A percentile compares a stretch with the other conserved stretches of the same genome.
These are phyloP conservation scores for Apodemia duryi DNA, from an alignment of 2,888 invertebrate genomes.

Conservation along the genomic window DNA sequence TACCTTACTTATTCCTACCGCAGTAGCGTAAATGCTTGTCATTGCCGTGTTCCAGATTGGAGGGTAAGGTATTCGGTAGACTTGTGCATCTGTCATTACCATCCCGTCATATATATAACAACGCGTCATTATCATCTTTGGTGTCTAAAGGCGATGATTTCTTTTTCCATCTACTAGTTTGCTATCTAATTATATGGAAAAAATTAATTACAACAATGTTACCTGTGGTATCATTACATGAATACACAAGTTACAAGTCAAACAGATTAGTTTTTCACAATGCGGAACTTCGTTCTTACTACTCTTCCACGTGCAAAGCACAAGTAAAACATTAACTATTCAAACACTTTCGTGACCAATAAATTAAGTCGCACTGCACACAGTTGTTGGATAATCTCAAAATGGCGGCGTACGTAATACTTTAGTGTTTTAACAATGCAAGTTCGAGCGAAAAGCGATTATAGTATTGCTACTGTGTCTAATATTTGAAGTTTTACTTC, in stretches of 20 bases:
- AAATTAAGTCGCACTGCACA: slow-evolving; percentile 60
- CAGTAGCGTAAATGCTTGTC: too few relatives aligned
- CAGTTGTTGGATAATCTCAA: slow-evolving; percentile 59
- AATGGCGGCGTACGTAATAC: slow-evolving; percentile 63
- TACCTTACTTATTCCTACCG: too few relatives aligned
- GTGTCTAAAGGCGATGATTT: too few relatives aligned
- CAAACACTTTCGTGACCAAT: slow-evolving; percentile 69
- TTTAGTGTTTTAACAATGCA: slow-evolving; percentile 31
- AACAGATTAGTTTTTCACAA: slow-evolving; percentile 5
- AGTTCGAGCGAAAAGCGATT: slow-evolving; percentile 30
- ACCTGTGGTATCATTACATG: background rate
- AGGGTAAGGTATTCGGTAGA: too few relatives aligned
- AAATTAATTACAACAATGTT: too few relatives aligned
- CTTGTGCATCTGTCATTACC: too few relatives aligned
- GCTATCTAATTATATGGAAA: too few relatives aligned
- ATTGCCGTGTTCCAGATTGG: too few relatives aligned
- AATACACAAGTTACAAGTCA: background rate
- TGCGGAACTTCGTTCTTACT: slow-evolving; percentile 30
- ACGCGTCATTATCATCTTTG: too few relatives aligned
- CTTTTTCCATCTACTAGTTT: too few relatives aligned
- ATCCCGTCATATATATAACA: too few relatives aligned
- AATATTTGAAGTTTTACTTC: too few relatives aligned
- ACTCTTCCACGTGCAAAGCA: slow-evolving; percentile 42
- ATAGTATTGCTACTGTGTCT: background rate
- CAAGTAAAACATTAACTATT: slow-evolving; percentile 65